phyloP scores from a whole-genome alignment of 2,797 vertebrate genomes.

The Atherinosoma microstoma region DNA sequence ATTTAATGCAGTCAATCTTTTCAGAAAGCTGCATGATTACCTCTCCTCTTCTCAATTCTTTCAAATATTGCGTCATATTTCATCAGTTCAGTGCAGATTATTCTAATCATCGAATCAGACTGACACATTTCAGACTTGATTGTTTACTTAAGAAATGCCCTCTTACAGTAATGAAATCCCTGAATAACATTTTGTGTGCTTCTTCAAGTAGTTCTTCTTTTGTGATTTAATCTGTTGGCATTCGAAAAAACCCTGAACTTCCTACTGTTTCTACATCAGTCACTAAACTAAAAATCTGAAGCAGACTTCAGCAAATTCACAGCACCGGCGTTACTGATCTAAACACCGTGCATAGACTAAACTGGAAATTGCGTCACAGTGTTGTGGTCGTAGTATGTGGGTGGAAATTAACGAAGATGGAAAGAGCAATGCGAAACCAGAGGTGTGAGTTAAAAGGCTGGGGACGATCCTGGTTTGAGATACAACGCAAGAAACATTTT shows the following conservation, averaged over 20 bases:
- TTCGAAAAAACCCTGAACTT: background rate
- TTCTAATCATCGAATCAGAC: conserved; percentile 9
- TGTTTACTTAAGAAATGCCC: background rate
- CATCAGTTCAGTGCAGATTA: background rate
- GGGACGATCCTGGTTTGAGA: conserved; percentile 7
- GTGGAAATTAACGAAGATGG: conserved; percentile 50
- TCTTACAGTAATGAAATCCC: background rate
- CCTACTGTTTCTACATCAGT: background rate
- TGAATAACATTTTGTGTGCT: background rate
- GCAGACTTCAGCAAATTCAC: background rate
- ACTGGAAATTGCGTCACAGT: conserved; percentile 55
- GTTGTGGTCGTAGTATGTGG: conserved; percentile 48
- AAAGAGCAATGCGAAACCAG: conserved; percentile 15
- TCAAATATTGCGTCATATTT: background rate
- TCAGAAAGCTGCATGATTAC: conserved; percentile 5
- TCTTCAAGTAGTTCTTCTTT: background rate
- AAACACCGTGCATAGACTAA: background rate
- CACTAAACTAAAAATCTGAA: background rate
- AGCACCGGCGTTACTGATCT: background rate
- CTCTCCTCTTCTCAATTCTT: background rate
- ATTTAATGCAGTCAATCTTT: conserved; percentile 19
- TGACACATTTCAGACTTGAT: conserved; percentile 12
- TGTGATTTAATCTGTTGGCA: background rate
- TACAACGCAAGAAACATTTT: conserved; percentile 23
- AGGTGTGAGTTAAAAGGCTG: conserved; percentile 30